phyloP scores from a whole-genome alignment of 2,888 invertebrate genomes.

The Shargacucullia verbasci region DNA sequence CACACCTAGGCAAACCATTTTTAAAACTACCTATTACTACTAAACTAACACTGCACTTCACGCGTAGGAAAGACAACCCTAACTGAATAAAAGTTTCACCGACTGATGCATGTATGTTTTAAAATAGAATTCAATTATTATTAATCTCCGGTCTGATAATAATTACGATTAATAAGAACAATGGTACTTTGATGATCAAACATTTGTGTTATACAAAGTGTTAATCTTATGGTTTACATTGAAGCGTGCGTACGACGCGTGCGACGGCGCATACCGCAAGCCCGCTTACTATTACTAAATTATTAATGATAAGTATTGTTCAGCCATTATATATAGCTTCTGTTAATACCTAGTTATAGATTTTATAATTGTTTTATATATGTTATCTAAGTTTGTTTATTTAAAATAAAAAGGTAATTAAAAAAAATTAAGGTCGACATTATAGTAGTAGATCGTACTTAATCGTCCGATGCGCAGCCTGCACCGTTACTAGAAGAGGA shows the following conservation, averaged over 20 bases:
- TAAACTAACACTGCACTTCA: conserved; percentile 13
- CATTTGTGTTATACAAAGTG: conserved; percentile 9
- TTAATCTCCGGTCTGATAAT: conserved; percentile 8
- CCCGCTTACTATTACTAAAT: too few relatives aligned
- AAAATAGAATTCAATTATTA: conserved; percentile 10
- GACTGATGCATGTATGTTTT: conserved; percentile 12
- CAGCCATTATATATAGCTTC: too few relatives aligned
- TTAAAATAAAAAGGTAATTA: too few relatives aligned
- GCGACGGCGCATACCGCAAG: not conserved
- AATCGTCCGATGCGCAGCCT: too few relatives aligned
- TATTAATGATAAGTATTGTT: too few relatives aligned
- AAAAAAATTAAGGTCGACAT: too few relatives aligned
- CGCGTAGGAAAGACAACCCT: not conserved
- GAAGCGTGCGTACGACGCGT: not conserved
- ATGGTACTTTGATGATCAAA: conserved; percentile 31
- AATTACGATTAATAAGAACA: conserved; percentile 27
- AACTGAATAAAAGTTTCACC: conserved; percentile 11
- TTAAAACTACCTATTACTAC: conserved; percentile 2
- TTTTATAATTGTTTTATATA: too few relatives aligned
- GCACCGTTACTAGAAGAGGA: not conserved
- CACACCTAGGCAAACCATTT: conserved; percentile 5
- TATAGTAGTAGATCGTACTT: too few relatives aligned
- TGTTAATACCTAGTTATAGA: too few relatives aligned
- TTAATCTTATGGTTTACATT: not conserved
- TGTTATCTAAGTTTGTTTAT: too few relatives aligned